Conservation (phyloP, 2,113 vertebrate species). For the Phrynosoma platyrhinos region DNA sequence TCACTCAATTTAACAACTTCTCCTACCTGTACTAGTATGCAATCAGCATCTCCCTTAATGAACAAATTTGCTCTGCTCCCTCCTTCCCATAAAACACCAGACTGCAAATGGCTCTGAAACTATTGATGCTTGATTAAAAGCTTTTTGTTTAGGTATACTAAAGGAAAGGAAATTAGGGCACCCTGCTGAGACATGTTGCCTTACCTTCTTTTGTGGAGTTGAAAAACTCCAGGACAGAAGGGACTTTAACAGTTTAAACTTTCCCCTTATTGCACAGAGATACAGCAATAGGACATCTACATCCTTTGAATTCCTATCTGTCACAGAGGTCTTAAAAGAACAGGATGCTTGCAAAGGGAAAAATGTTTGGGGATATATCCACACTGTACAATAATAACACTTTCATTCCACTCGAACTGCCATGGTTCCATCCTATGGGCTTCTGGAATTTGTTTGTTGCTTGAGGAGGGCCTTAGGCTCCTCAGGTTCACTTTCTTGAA, state of each 20-base stretch:
- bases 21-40: neutral
- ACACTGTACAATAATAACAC: neutral
- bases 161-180: neutral
- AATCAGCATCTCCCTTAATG: slow-evolving; percentile 20
- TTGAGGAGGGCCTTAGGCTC: too few species aligned
- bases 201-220: neutral
- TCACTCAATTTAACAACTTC: neutral
- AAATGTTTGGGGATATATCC: too few species aligned
- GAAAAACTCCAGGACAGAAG: neutral
- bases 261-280: neutral
- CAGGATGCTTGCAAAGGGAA: too few species aligned
- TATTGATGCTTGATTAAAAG: slow-evolving; percentile 14
- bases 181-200: neutral
- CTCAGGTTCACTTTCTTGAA: too few species aligned
- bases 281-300: too few species aligned
- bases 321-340: neutral
- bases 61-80: slow-evolving; percentile 12
- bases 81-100: neutral
- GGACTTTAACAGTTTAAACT: neutral
- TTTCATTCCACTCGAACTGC: neutral
- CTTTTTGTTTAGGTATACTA: neutral
- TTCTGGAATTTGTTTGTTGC: neutral
- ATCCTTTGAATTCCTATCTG: neutral
- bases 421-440: neutral
- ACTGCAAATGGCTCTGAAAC: neutral